A percentile compares a stretch with the other conserved stretches of the same genome.
These are phyloP conservation scores for Daboia siamensis DNA, from an alignment of 2,113 vertebrate species.

Conservation along the genomic window DNA sequence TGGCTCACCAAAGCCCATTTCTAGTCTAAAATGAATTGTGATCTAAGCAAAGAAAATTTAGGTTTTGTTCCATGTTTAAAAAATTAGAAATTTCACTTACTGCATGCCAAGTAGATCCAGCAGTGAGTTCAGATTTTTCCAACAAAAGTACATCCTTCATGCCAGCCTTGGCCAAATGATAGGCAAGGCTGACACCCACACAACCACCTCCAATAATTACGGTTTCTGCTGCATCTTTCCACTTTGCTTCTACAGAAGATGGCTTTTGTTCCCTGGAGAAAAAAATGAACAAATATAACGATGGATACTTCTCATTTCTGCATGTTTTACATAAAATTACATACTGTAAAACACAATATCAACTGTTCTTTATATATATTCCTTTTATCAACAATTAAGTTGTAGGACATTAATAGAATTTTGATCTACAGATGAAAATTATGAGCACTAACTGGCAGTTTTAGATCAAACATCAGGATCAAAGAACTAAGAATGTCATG, in stretches of 20 bases:
- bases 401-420: neutral
- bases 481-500: neutral
- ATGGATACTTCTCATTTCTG: neutral
- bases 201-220: conserved; percentile 94
- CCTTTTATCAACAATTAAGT: neutral
- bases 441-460: neutral
- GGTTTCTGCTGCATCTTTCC: conserved; percentile 89
- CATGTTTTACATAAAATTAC: neutral
- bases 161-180: conserved; percentile 92
- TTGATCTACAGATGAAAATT: neutral
- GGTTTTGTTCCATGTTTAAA: neutral
- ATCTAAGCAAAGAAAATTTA: neutral
- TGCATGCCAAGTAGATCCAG: conserved; percentile 97
- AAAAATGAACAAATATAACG: neutral
- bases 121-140: conserved; percentile 95
- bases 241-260: conserved; percentile 65
- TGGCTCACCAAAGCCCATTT: neutral
- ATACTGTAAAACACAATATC: neutral
- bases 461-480: neutral
- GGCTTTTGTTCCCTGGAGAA: conserved; percentile 48
- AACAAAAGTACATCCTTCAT: conserved; percentile 91
- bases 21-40: neutral
- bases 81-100: conserved; percentile 69
- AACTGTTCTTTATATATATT: neutral
- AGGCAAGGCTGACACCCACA: conserved; percentile 89